A percentile compares a stretch with the other conserved stretches of the same genome.
Conservation (phyloP, 2,888 invertebrate genomes). For the Habroteleia sp. region DNA sequence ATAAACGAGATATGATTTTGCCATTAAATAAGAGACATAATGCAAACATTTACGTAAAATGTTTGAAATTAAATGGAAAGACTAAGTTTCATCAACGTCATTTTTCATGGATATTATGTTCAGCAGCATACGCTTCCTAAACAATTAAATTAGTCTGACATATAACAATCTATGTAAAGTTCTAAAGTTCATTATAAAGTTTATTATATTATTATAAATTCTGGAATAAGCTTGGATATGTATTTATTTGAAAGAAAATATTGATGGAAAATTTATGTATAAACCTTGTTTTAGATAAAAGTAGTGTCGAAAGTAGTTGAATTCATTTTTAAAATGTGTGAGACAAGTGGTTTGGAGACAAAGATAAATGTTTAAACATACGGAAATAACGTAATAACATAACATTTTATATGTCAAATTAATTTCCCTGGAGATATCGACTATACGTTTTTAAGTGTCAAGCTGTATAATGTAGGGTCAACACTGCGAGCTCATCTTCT, state of each 20-base stretch:
- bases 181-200: constrained; percentile 41
- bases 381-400: constrained; percentile 56
- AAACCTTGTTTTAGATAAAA: constrained; percentile 25
- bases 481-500: constrained; percentile 48
- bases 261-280: too few relatives aligned
- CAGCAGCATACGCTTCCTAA: constrained; percentile 7
- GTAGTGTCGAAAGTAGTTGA: neutral
- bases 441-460: constrained; percentile 46
- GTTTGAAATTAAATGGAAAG: neutral
- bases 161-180: constrained; percentile 28
- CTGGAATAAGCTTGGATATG: neutral
- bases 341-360: neutral
- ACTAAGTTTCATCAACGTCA: constrained; percentile 2
- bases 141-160: constrained; percentile 37
- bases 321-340: too few relatives aligned
- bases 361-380: constrained; percentile 49
- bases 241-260: constrained; percentile 14
- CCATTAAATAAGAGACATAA: neutral
- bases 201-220: constrained; percentile 40
- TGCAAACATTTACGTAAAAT: neutral
- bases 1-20: too few relatives aligned
- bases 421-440: constrained; percentile 52
- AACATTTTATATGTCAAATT: constrained; percentile 53
- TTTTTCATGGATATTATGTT: constrained; percentile 14
- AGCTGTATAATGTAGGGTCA: constrained; percentile 46